These are phyloP conservation scores for Poeciliopsis occidentalis DNA, from an alignment of 2,113 vertebrate genomes.

Conservation along the genomic window DNA sequence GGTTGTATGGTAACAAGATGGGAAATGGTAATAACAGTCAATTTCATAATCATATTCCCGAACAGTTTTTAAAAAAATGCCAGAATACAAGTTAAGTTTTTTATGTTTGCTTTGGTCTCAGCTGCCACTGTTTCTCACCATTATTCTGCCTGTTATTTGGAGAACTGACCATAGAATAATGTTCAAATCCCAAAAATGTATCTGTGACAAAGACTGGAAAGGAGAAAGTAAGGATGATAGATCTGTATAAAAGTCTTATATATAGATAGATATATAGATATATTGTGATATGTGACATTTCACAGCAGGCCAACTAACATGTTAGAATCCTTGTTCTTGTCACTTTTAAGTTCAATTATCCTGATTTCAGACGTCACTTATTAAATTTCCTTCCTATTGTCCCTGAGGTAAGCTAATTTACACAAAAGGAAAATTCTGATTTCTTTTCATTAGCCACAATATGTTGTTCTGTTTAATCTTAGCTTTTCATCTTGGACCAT, in stretches of 20 bases:
- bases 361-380: background rate
- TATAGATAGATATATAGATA: no score
- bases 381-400: conserved; percentile 16
- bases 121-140: no score
- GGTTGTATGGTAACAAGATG: no score
- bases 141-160: background rate
- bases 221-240: background rate
- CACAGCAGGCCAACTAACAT: conserved; percentile 15
- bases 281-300: background rate
- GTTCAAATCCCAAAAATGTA: background rate
- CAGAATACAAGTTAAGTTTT: no score
- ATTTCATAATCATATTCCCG: no score
- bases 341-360: background rate
- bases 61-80: no score
- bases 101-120: no score
- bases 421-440: conserved; percentile 23
- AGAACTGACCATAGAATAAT: background rate
- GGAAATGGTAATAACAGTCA: no score
- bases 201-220: background rate
- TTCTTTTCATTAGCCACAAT: conserved; percentile 10
- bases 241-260: background rate
- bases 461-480: conserved; percentile 23
- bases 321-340: background rate
- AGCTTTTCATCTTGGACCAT: conserved; percentile 17
- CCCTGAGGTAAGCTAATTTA: conserved; percentile 8